Conservation (phyloP, 2,888 invertebrate species). For the Merodon equestris region DNA sequence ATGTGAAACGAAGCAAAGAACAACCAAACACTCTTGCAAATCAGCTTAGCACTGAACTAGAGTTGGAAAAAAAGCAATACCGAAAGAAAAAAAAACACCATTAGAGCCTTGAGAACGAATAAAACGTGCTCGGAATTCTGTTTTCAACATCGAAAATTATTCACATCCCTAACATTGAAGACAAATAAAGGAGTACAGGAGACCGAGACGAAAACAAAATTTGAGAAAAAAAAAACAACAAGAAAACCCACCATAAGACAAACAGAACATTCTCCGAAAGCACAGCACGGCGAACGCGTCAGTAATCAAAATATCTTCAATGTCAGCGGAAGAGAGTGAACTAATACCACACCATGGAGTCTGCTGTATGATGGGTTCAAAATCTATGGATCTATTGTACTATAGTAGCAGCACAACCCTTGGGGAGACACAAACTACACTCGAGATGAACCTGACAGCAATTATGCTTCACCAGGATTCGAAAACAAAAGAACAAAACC, state of each 20-base stretch:
- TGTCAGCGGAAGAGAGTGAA: constrained; percentile 43
- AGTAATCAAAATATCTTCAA: constrained; percentile 41
- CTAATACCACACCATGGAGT: not conserved
- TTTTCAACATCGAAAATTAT: constrained; percentile 57
- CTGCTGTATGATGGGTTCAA: constrained; percentile 2
- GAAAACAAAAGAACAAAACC: too few species aligned
- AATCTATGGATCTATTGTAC: constrained; percentile 23
- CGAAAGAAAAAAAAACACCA: not conserved
- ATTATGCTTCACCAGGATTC: constrained; percentile 13
- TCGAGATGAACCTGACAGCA: constrained; percentile 7
- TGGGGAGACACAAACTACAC: not conserved
- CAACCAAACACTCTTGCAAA: too few species aligned
- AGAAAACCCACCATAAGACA: constrained; percentile 23
- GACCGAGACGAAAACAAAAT: constrained; percentile 32
- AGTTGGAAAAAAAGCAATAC: not conserved
- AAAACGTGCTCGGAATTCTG: constrained; percentile 60
- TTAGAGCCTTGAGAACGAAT: constrained; percentile 45
- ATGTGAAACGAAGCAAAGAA: too few species aligned
- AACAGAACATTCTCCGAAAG: constrained; percentile 55
- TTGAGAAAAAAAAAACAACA: not conserved
- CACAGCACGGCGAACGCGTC: constrained; percentile 23
- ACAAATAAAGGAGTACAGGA: constrained; percentile 12
- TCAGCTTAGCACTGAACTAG: not conserved
- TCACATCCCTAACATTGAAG: constrained; percentile 33
- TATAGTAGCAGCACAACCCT: constrained; percentile 6